phyloP scores from a whole-genome alignment of 2,888 invertebrate genomes.

The Thecophora atra region DNA sequence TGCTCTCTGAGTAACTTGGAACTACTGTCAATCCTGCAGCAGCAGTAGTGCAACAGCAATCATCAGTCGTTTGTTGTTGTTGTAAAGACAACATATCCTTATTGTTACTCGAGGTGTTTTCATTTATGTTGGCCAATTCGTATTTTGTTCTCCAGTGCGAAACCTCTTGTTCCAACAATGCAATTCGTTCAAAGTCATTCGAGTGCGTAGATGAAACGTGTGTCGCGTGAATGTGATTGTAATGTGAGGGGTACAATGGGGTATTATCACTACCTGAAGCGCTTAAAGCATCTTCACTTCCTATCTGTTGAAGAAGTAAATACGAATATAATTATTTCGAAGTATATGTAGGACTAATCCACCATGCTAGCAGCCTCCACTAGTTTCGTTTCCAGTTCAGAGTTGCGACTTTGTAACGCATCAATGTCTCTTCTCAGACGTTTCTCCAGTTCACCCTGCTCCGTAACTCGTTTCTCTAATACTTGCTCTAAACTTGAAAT shows the following conservation, averaged over 20 bases:
- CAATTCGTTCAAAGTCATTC: slow-evolving; percentile 62
- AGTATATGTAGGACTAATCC: neutral
- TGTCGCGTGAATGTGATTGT: slow-evolving; percentile 39
- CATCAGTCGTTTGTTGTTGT: slow-evolving; percentile 28
- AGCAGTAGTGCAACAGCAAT: slow-evolving; percentile 57
- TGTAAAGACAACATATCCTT: slow-evolving; percentile 48
- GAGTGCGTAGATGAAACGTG: slow-evolving; percentile 43
- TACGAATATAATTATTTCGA: slow-evolving; percentile 30
- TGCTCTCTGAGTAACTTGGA: slow-evolving; percentile 48
- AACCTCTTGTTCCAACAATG: slow-evolving; percentile 73
- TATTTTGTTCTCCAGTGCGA: slow-evolving; percentile 80
- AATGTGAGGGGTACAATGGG: slow-evolving; percentile 50
- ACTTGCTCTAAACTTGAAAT: slow-evolving; percentile 76
- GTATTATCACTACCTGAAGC: slow-evolving; percentile 65
- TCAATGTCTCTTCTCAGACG: slow-evolving; percentile 65
- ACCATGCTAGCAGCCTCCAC: slow-evolving; percentile 72
- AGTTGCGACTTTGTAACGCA: slow-evolving; percentile 64
- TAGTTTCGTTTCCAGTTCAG: slow-evolving; percentile 66
- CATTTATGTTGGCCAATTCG: slow-evolving; percentile 71
- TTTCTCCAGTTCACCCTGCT: slow-evolving; percentile 68
- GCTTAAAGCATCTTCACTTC: slow-evolving; percentile 73
- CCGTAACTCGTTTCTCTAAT: slow-evolving; percentile 68
- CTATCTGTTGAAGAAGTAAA: slow-evolving; percentile 65
- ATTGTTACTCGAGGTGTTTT: slow-evolving; percentile 53
- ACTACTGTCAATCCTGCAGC: slow-evolving; percentile 59